Percentiles rank a stretch among this genome's conserved stretches.
Conservation (phyloP, 64 coral and sea anemone species). For the Trachythela sp. region DNA sequence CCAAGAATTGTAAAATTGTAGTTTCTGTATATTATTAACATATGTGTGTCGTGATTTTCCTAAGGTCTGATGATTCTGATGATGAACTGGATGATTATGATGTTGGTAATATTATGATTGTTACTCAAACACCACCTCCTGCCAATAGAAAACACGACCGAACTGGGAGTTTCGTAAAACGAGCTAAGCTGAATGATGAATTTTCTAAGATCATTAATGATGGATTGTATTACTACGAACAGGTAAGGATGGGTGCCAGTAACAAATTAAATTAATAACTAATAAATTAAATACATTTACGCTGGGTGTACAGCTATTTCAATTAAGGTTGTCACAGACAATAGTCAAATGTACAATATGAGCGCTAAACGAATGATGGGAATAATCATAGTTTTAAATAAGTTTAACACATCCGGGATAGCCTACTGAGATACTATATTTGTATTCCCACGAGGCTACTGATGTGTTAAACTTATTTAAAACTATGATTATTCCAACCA, state of each 20-base stretch:
- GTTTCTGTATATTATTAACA: too few relatives aligned
- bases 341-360: too few relatives aligned
- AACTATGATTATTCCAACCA: too few relatives aligned
- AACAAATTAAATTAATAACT: not conserved
- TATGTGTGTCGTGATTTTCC: not conserved
- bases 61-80: conserved; percentile 95
- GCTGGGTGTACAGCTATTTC: too few relatives aligned
- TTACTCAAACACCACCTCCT: conserved; percentile 84
- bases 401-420: too few relatives aligned
- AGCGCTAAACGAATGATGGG: too few relatives aligned
- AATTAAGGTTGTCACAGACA: too few relatives aligned
- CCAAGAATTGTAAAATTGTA: too few relatives aligned
- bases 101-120: conserved; percentile 96
- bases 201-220: conserved; percentile 94
- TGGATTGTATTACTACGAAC: conserved; percentile 94
- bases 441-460: too few relatives aligned
- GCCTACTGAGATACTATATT: too few relatives aligned
- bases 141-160: conserved; percentile 87
- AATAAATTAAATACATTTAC: not conserved
- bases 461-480: too few relatives aligned
- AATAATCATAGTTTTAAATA: too few relatives aligned
- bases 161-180: conserved; percentile 75
- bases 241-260: conserved; percentile 40
- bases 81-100: conserved; percentile 95
- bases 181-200: conserved; percentile 86